phyloP scores from a whole-genome alignment of 30 jellyfish, hydroid and myxozoan species.

The Chrysaora quinquecirrha region DNA sequence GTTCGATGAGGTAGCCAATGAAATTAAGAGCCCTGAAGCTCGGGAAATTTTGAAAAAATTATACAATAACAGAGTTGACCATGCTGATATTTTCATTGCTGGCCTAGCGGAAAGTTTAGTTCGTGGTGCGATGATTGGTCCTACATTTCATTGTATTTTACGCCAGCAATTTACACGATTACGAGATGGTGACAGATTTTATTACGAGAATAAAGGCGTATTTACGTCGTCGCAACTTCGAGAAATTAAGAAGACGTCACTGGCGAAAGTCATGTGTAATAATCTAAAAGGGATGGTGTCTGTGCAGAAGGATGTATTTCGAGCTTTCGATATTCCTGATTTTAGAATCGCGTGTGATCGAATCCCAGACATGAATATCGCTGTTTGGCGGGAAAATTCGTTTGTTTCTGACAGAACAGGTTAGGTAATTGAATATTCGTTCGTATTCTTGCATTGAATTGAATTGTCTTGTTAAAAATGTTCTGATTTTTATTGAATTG shows the following conservation, averaged over 20 bases:
- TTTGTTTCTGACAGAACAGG: conserved; percentile 66
- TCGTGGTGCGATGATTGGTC: conserved; percentile 69
- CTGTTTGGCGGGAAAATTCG: conserved; percentile 75
- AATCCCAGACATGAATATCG: conserved; percentile 50
- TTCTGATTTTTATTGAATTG: too few relatives aligned
- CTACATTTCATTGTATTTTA: conserved; percentile 73
- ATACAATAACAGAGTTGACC: conserved; percentile 55
- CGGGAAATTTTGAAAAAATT: conserved; percentile 50
- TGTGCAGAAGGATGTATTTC: conserved; percentile 74
- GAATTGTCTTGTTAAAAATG: background rate
- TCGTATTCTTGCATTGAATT: background rate
- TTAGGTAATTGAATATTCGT: background rate
- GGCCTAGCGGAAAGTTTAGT: conserved; percentile 69
- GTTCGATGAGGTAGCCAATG: conserved; percentile 53
- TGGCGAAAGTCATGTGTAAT: conserved; percentile 79
- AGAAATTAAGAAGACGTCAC: conserved; percentile 58
- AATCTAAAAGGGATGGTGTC: conserved; percentile 79
- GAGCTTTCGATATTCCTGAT: conserved; percentile 47
- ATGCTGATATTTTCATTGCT: conserved; percentile 72
- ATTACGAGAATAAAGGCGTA: conserved; percentile 68
- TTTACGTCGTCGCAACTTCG: conserved; percentile 60
- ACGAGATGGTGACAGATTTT: conserved; percentile 83
- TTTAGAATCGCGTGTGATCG: conserved; percentile 61
- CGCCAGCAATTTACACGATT: conserved; percentile 64
- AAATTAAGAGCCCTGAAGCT: conserved; percentile 26